Base-by-base conservation (phyloP, 2,888 invertebrate species). In the Sepioteuthis lessoniana region DNA sequence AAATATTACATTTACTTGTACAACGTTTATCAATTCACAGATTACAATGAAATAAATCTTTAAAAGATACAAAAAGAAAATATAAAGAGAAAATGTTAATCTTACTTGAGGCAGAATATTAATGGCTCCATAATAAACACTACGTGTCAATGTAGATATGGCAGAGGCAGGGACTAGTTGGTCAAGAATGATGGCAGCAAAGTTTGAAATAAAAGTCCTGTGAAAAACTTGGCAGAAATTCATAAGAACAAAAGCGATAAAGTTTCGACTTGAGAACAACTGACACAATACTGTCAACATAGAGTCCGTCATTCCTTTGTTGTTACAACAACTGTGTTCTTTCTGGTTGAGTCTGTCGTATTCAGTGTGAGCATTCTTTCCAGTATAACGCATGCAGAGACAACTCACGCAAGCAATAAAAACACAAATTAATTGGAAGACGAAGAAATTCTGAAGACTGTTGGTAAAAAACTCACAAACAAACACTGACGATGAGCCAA, bases 171-270 rank as follows among this genome's bases (percentile, higher is more conserved):
- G 94, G 47, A 97, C 95, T 13, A 97, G 94, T 21, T 96, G 95
- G 94, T 97, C 96, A 94, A 95, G 95, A 91, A 97, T 94, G 50
- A 97, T 96, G 46, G 95, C 95, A 35, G 96, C 95, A 93, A 97
- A 97, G 94, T 95, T 96, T 8, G 94, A 94, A 13, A 96, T 93
- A 93, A 96, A 97, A 8, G 96, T 95, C 90, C 94, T 94, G 60
- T 96, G 96, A 94, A 96, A 96, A 76, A 96, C 95, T 93, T 96
- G 96, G 93, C 95, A 96, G 94, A 97, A 96, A 94, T 97, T 97
- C 94, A 95, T 95, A 8, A 95, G 93, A 2, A 97, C 97, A 95
- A 97, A 97, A n/a, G 95, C 94, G 19, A 97, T 35, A 93, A 97
- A 96, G 94, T 96, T 96, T 76, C 95, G 94, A 76, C 96, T 95